Evolutionary conservation across 2,113 vertebrate species (phyloP).

Genomic region (Mustela nigripes): DNA sequence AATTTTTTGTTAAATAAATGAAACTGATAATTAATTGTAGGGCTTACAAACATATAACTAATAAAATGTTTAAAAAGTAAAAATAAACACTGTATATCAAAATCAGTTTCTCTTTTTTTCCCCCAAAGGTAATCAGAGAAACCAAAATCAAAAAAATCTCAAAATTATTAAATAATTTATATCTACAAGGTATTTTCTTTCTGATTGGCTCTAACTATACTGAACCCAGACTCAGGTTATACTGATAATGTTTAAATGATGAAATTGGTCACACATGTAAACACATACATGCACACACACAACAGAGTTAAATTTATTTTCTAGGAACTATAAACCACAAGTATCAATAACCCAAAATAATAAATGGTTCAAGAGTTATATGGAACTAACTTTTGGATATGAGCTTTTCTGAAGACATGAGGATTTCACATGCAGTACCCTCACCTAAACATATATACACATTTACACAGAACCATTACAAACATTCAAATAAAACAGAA

Average conservation of each 20-base stretch:
- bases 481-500: not conserved
- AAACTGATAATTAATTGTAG: not conserved
- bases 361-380: not conserved
- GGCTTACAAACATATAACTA: not conserved
- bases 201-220: not conserved
- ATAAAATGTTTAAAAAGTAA: not conserved
- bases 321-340: not conserved
- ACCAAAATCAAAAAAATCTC: not conserved
- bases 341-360: not conserved
- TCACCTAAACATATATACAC: not conserved
- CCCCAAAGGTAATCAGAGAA: slow-evolving; percentile 21
- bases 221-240: not conserved
- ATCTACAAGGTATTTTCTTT: not conserved
- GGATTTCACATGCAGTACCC: not conserved
- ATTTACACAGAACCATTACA: not conserved
- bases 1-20: not conserved
- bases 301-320: not conserved
- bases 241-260: not conserved
- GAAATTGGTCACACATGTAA: not conserved
- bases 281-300: not conserved
- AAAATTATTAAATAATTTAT: not conserved
- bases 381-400: not conserved
- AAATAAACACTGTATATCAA: not conserved
- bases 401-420: not conserved
- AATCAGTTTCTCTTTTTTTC: not conserved